A percentile compares a stretch with the other conserved stretches of the same genome.
These are phyloP conservation scores for Drosophila subobscura DNA, from an alignment of 1,140 invertebrate genomes.

Conservation along the genomic window DNA sequence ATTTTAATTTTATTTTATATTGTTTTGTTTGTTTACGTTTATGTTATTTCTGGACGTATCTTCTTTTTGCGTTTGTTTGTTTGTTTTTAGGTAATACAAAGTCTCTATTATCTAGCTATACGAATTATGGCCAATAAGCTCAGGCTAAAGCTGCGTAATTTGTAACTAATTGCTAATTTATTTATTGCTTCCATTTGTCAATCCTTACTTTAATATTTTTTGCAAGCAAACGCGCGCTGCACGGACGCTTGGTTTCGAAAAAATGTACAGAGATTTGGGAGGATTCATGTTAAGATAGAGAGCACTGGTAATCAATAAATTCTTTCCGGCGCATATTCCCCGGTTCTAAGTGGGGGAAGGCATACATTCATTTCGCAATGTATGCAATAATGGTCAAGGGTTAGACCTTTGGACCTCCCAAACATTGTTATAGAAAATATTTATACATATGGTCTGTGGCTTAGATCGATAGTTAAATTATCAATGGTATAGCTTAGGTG, in stretches of 20 bases:
- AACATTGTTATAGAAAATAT: constrained; percentile 30
- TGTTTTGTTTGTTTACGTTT: background rate
- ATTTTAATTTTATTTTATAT: background rate
- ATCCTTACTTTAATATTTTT: background rate
- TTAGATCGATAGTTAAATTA: constrained; percentile 48
- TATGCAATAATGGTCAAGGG: too few relatives aligned
- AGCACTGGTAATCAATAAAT: constrained; percentile 19
- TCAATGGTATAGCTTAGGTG: constrained; percentile 67
- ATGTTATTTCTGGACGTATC: constrained; percentile 51
- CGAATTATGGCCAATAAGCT: constrained; percentile 36
- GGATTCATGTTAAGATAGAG: constrained; percentile 21
- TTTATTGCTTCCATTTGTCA: constrained; percentile 35
- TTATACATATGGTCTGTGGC: constrained; percentile 26
- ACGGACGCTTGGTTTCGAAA: background rate
- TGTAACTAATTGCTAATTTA: constrained; percentile 30
- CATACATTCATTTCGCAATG: too few relatives aligned
- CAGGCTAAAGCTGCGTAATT: constrained; percentile 39
- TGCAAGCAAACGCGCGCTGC: constrained; percentile 1
- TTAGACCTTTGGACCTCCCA: constrained; percentile 1
- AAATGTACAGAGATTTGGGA: constrained; percentile 2
- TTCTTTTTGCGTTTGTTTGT: constrained; percentile 20
- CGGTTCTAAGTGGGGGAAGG: background rate
- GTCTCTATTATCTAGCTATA: constrained; percentile 31
- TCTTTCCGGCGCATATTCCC: constrained; percentile 4
- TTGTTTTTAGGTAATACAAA: constrained; percentile 27